phyloP scores from a whole-genome alignment of 2,888 invertebrate species.

The Atherix ibis region DNA sequence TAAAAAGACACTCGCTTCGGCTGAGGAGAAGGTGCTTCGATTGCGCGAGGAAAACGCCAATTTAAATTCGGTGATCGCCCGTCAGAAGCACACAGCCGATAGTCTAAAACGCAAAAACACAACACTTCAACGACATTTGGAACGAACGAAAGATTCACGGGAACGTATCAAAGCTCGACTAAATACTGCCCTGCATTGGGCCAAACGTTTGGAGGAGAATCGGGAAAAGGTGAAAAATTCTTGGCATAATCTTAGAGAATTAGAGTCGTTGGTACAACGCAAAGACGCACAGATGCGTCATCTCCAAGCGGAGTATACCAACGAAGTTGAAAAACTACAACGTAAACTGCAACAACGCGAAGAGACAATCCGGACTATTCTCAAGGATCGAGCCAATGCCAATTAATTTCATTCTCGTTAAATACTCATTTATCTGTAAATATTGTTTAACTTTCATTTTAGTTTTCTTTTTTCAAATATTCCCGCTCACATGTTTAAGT shows the following conservation, averaged over 20 bases:
- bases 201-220: constrained; percentile 26
- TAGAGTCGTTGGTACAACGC: constrained; percentile 27
- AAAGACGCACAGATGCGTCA: constrained; percentile 30
- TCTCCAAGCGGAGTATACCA: constrained; percentile 22
- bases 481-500: too few relatives aligned
- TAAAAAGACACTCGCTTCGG: constrained; percentile 9
- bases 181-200: constrained; percentile 28
- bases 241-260: constrained; percentile 26
- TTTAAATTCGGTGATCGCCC: constrained; percentile 17
- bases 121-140: constrained; percentile 18
- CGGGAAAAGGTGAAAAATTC: constrained; percentile 23
- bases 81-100: constrained; percentile 13
- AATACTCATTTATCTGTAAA: too few relatives aligned
- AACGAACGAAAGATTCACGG: constrained; percentile 24
- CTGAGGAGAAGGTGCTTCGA: constrained; percentile 10
- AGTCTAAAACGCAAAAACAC: constrained; percentile 16
- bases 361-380: constrained; percentile 26
- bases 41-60: constrained; percentile 13
- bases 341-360: constrained; percentile 29
- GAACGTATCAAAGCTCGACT: constrained; percentile 27
- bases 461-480: too few relatives aligned
- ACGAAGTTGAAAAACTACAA: constrained; percentile 25
- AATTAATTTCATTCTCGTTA: not conserved
- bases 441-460: too few relatives aligned
- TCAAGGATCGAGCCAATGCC: constrained; percentile 18